These are phyloP conservation scores for Crioceris asparagi DNA, from an alignment of 2,888 invertebrate species.

Conservation along the genomic window DNA sequence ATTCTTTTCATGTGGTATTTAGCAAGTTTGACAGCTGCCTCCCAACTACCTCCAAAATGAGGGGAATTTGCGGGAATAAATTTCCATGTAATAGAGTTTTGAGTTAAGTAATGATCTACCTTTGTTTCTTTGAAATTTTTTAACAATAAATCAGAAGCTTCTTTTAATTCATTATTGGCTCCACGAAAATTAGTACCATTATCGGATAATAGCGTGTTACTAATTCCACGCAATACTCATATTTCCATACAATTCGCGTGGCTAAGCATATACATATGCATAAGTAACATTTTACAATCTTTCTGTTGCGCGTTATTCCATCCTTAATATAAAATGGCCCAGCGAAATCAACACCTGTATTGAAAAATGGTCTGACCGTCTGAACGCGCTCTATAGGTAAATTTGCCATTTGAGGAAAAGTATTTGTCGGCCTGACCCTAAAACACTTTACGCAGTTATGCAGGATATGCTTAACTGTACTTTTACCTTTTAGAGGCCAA, in stretches of 20 bases:
- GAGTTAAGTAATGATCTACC: too few relatives aligned
- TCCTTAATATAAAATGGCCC: too few relatives aligned
- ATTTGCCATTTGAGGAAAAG: constrained; percentile 18
- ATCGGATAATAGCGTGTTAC: too few relatives aligned
- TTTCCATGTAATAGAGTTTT: too few relatives aligned
- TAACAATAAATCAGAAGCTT: too few relatives aligned
- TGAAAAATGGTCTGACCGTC: constrained; percentile 9
- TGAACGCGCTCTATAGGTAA: constrained; percentile 9
- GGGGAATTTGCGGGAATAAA: constrained; percentile 9
- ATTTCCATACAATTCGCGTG: too few relatives aligned
- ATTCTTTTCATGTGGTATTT: constrained; percentile 8
- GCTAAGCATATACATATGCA: too few relatives aligned
- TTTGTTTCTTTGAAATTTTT: not conserved
- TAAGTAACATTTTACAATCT: constrained; percentile 20
- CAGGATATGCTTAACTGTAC: not conserved
- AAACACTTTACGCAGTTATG: constrained; percentile 10
- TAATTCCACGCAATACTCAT: too few relatives aligned
- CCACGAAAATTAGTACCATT: too few relatives aligned
- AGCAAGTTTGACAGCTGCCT: constrained; percentile 8
- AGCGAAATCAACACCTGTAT: constrained; percentile 20
- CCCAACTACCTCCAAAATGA: constrained; percentile 9
- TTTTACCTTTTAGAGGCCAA: constrained; percentile 9
- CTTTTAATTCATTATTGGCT: too few relatives aligned
- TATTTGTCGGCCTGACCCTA: constrained; percentile 11
- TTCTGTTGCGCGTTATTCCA: too few relatives aligned